Evolutionary conservation across 1,140 invertebrate species (phyloP).

Genomic region (Drosophila novamexicana): DNA sequence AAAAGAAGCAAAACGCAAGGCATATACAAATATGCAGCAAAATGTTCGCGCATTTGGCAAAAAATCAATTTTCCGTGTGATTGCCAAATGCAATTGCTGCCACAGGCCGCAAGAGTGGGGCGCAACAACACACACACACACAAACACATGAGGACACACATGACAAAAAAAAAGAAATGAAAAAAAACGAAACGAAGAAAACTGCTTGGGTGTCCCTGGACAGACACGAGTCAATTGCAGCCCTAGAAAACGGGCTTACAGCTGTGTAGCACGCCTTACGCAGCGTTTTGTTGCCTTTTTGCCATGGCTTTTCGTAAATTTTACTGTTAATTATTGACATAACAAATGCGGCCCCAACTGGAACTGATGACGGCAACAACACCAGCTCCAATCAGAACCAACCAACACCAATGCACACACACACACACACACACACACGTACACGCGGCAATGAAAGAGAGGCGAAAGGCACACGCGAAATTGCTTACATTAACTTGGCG

Average conservation of each 20-base stretch:
- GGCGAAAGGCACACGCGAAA: slow-evolving; percentile 61
- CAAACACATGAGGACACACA: slow-evolving; percentile 18
- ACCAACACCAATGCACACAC: slow-evolving; percentile 8
- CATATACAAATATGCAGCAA: slow-evolving; percentile 34
- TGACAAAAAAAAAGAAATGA: slow-evolving; percentile 25
- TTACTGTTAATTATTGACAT: slow-evolving; percentile 79
- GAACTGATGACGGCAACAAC: slow-evolving; percentile 60
- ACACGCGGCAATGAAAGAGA: not conserved
- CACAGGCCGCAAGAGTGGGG: slow-evolving; percentile 24
- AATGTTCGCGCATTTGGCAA: slow-evolving; percentile 71
- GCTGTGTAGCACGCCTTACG: slow-evolving; percentile 47
- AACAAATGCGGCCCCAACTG: slow-evolving; percentile 62
- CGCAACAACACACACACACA: slow-evolving; percentile 37
- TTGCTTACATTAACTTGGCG: slow-evolving; percentile 54
- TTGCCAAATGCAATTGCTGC: slow-evolving; percentile 69
- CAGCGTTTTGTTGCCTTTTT: slow-evolving; percentile 40
- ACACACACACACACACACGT: slow-evolving; percentile 3
- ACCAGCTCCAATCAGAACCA: slow-evolving; percentile 43
- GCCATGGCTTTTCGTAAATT: slow-evolving; percentile 35
- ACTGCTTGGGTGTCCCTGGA: slow-evolving; percentile 36
- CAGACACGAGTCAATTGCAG: slow-evolving; percentile 26
- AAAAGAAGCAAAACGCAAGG: slow-evolving; percentile 17
- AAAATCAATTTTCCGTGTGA: slow-evolving; percentile 79
- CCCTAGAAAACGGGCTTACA: slow-evolving; percentile 29
- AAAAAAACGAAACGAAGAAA: slow-evolving; percentile 20